Evolutionary conservation across 92 coral and sea anemone genomes (phyloP), one percentile per base, ranked within the genome.

Genomic region (Porites cylindrica): DNA sequence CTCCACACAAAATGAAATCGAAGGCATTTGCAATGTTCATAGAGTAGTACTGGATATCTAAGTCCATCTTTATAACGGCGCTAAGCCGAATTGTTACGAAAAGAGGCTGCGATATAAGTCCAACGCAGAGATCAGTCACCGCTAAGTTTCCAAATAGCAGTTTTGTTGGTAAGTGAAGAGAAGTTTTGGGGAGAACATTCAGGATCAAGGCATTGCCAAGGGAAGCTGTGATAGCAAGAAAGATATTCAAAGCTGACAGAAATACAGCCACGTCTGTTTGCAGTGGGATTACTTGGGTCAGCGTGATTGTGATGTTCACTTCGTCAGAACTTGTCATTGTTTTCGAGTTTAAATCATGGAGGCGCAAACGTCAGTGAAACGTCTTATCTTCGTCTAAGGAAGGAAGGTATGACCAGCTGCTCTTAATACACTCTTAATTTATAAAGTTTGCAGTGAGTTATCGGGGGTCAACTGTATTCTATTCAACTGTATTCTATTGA

Each of bases 181-280:
- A 70, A 56, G 70, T 8, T 60, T 82, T 54, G 21, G 12, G 70
- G 4, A 82, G 77, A 71, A 61, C 78, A 14, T 54, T 9, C 0
- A 71, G 70, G 86, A 82, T 82, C 70, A 82, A 11, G 38, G 8
- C 51, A 59, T 82, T 82, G n/a, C 79, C 86, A 43, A 82, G 21
- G 1, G 71, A 56, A 38, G 86, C 70, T 21, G 71, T 32, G 70
- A 72, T 58, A 17, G 79, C 56, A 8, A 54, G 65, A 18, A 74
- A 10, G 7, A 16, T 10, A 14, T 70, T 70, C 32, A 47, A 10
- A 70, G 23, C 75, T 16, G 60, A 54, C 60, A 54, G 60, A 54
- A 54, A 54, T 9, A 54, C 60, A 0, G 14, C 60, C 14, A 54
- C 18, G 24, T 14, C 70, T 12, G 2, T 8, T 66, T 2, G 29